These are phyloP conservation scores for Cerceris rybyensis DNA, from an alignment of 2,888 invertebrate genomes.

Conservation along the genomic window DNA sequence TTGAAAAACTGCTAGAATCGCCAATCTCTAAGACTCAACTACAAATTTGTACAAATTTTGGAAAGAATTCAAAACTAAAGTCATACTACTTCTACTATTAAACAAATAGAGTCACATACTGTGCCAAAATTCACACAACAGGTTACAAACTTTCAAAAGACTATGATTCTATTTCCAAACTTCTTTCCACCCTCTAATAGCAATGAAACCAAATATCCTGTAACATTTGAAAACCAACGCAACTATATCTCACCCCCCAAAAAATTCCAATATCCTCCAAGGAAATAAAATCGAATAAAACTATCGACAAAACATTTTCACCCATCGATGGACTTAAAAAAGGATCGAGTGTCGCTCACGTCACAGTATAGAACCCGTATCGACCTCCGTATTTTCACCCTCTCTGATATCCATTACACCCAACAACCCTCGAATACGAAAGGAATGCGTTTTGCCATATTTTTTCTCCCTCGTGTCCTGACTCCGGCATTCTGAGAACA, in stretches of 20 bases:
- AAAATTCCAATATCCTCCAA: not conserved
- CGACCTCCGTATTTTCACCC: constrained; percentile 33
- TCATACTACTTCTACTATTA: not conserved
- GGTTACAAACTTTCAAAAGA: no score
- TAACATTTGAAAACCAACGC: no score
- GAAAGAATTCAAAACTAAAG: no score
- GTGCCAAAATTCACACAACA: no score
- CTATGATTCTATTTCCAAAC: no score
- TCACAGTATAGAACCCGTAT: constrained; percentile 38
- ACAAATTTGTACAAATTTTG: no score
- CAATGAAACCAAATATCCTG: no score
- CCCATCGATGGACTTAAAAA: constrained; percentile 1
- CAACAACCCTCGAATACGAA: constrained; percentile 31
- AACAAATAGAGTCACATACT: not conserved
- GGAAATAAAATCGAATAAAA: not conserved
- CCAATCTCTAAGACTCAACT: no score
- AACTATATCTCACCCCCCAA: no score
- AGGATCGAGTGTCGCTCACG: constrained; percentile 27
- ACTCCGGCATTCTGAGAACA: constrained; percentile 23
- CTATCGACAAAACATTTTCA: not conserved
- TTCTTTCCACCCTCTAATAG: no score
- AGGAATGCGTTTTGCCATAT: constrained; percentile 59
- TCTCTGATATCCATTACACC: not conserved
- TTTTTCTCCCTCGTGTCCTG: constrained; percentile 32
- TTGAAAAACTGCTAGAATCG: no score